Evolutionary conservation across 2,113 vertebrate species (phyloP), one percentile per base, ranked within the genome.

Genomic region (Thermophis baileyi): DNA sequence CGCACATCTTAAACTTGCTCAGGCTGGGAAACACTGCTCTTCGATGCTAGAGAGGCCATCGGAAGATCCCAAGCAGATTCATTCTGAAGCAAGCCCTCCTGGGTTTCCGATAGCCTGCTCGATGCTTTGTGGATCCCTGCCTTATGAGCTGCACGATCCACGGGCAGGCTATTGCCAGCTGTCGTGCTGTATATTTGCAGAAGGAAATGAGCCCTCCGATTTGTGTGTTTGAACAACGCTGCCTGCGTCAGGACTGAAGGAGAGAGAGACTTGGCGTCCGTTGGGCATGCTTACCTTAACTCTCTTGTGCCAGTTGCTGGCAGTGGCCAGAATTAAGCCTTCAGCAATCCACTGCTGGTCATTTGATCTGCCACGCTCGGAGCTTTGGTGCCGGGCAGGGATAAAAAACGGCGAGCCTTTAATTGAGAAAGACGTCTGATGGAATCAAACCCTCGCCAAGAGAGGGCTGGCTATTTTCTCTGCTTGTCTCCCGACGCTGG

Each of bases 191-290:
- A n/a, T 69, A 44, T 86, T 93, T 93, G 92, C 92, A 7, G 63
- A 55, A 55, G 40, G 88, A 55, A 47, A 27, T 6, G 3, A 40
- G 9, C 12, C 6, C 88, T 93, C 27, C 44, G 92, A 90, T 93
- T 93, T 86, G 92, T 90, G 88, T 81, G 9, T 93, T 90, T 93
- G 88, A 93, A 93, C 50, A 49, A 46, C 53, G 20, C 53, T 63
- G 88, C 60, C 40, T 92, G 50, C 60, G 40, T 89, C 87, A 89
- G 63, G 87, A 9, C 51, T 49, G 46, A 9, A 24, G 63, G 69
- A 87, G 63, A 81, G 60, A 89, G 50, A 88, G 27, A 14, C 44
- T 27, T 35, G 16, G 7, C 3, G 1, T 47, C 27, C 40, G 51
- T n/a, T 10, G 4, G 20, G 7, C 46, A n/a, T 18, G 44, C 55